Evolutionary conservation across 2,888 invertebrate species (phyloP).

Genomic region (Pollenia labialis): DNA sequence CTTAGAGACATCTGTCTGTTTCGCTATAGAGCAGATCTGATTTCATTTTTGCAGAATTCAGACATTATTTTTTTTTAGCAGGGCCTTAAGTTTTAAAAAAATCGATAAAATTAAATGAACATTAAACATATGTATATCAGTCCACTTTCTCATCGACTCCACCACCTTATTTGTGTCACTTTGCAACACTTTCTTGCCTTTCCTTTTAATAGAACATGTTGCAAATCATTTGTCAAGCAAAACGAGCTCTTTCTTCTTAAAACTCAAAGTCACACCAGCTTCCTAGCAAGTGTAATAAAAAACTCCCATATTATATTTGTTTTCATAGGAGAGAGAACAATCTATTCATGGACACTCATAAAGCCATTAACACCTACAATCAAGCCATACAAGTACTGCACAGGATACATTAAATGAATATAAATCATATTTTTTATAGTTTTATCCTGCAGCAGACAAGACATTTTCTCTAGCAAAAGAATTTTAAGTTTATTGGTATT

Average conservation of each 20-base stretch:
- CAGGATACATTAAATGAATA: constrained; percentile 49
- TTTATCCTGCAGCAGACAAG: constrained; percentile 41
- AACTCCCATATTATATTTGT: constrained; percentile 6
- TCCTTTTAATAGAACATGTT: background rate
- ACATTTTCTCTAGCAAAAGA: background rate
- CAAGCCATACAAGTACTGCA: constrained; percentile 9
- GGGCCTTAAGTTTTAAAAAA: no score
- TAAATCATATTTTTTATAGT: constrained; percentile 58
- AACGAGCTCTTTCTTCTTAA: background rate
- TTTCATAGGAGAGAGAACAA: constrained; percentile 10
- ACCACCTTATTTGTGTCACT: background rate
- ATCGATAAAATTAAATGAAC: no score
- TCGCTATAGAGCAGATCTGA: no score
- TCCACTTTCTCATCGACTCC: background rate
- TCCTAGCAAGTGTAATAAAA: constrained; percentile 33
- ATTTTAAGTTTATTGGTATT: constrained; percentile 16
- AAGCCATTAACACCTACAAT: constrained; percentile 62
- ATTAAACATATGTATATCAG: no score
- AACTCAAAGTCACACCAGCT: background rate
- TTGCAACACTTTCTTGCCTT: background rate
- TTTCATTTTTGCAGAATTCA: no score
- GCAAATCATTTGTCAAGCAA: constrained; percentile 42
- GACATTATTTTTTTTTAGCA: no score
- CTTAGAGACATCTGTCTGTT: no score
- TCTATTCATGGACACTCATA: constrained; percentile 64